Conservation (phyloP, 2,888 invertebrate genomes). For the Tenthredo notha region DNA sequence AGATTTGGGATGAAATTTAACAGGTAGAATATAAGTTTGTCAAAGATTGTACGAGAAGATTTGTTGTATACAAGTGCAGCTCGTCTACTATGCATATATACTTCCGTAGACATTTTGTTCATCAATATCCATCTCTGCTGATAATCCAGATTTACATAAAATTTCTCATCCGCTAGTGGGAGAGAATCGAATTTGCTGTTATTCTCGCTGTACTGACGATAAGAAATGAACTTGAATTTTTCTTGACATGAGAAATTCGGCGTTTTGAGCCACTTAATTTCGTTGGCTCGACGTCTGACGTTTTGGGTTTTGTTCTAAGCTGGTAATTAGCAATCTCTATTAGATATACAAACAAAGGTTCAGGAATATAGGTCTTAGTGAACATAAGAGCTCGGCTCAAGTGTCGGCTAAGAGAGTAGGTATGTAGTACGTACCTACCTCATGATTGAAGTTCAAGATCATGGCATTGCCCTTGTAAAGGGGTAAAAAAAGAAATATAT, state of each 20-base stretch:
- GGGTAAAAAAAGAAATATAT: background rate
- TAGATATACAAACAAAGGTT: conserved; percentile 16
- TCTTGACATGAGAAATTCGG: background rate
- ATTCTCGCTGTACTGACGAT: no score
- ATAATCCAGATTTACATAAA: background rate
- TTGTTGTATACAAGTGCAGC: background rate
- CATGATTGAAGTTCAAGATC: background rate
- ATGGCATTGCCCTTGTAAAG: background rate
- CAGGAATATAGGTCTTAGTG: background rate
- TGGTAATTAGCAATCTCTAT: background rate
- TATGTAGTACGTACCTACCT: background rate
- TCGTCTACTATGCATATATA: background rate
- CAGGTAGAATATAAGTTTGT: no score
- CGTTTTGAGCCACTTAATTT: background rate
- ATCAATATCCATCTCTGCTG: background rate
- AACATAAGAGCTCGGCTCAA: background rate
- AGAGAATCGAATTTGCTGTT: background rate
- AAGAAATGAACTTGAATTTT: no score
- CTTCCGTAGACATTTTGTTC: background rate
- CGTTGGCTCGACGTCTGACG: background rate
- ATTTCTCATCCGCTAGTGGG: background rate
- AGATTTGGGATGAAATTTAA: no score
- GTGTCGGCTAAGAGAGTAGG: background rate
- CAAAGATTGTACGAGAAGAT: background rate
- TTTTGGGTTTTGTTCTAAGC: background rate